These are phyloP conservation scores for Tupaia chinensis DNA, from an alignment of 2,113 vertebrate genomes.

Conservation along the genomic window DNA sequence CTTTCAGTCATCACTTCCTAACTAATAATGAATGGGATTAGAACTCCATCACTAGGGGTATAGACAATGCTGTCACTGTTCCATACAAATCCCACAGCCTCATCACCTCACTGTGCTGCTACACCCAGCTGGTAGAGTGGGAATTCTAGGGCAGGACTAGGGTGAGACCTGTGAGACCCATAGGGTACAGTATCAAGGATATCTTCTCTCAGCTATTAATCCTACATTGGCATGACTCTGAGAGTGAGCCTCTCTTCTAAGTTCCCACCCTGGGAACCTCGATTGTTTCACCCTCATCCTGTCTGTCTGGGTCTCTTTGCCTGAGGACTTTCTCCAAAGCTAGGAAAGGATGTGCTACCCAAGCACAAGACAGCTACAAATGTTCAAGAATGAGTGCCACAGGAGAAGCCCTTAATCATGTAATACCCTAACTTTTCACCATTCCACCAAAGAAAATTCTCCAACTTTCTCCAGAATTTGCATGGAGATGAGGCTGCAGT, in stretches of 20 bases:
- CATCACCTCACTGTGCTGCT: neutral
- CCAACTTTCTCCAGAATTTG: neutral
- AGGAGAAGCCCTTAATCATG: neutral
- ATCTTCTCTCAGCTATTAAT: too few species aligned
- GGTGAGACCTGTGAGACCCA: rapidly evolving
- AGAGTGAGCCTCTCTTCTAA: neutral
- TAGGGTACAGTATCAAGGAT: too few species aligned
- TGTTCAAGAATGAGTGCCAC: neutral
- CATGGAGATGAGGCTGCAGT: rapidly evolving
- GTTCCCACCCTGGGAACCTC: rapidly evolving
- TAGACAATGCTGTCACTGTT: neutral
- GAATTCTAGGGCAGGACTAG: too few species aligned
- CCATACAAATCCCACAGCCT: neutral
- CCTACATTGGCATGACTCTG: neutral
- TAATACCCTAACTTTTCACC: neutral
- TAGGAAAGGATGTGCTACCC: neutral
- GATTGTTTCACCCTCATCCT: neutral
- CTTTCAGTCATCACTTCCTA: too few species aligned
- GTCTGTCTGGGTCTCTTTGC: neutral
- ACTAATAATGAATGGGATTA: neutral
- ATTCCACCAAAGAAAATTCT: neutral
- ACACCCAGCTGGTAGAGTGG: neutral
- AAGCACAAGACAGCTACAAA: neutral
- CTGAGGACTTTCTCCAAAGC: neutral
- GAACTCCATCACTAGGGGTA: neutral